Base-by-base conservation (phyloP, 2,113 vertebrate genomes). In the Salminus brasiliensis region DNA sequence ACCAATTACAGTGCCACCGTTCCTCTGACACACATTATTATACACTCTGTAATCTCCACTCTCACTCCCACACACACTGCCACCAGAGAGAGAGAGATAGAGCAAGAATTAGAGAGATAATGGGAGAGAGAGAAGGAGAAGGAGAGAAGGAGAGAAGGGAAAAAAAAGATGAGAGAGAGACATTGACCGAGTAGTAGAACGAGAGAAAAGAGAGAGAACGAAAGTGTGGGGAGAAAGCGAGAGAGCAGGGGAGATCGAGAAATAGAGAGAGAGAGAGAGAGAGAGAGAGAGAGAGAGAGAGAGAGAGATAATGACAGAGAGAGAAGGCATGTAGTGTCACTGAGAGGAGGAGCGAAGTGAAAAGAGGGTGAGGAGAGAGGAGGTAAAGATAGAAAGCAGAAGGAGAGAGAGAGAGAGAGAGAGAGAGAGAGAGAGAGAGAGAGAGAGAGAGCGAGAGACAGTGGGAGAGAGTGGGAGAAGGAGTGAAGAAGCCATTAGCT, bases 1-100 rank as follows among this genome's bases (percentile, higher is more conserved):
- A 82, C 81, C 85, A 88, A 88, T 87, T 88, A 87, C 82, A 82
- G 53, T 82, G 82, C 80, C 85, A 87, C 84, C 82, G 80, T 83
- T 81, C 74, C 80, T 85, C 81, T 84, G 76, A 88, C 87, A 88
- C 84, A 83, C 85, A 87, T 85, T 88, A 87, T 87, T 85, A 85
- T 78, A 79, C 72, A 80, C 84, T 79, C 87, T 88, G 84, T 87
- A 87, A 88, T 87, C 85, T 87, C 76, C 71, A 79, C 81, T 66
- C 85, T 86, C 84, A 75, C 72, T 72, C 80, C 79, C 79, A 62
- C 77, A 80, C 84, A 76, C 70, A 74, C 78, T 65, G 63, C 74
- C 71, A 65, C 57, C 32, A 74, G 36, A 53, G 52, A 30, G 45
- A 65, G 32, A 78, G 36, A 69, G n/a, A 13, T 27, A 72, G 47